Conservation (phyloP, 1,140 invertebrate species). For the Pseudomyrmex cubaensis region DNA sequence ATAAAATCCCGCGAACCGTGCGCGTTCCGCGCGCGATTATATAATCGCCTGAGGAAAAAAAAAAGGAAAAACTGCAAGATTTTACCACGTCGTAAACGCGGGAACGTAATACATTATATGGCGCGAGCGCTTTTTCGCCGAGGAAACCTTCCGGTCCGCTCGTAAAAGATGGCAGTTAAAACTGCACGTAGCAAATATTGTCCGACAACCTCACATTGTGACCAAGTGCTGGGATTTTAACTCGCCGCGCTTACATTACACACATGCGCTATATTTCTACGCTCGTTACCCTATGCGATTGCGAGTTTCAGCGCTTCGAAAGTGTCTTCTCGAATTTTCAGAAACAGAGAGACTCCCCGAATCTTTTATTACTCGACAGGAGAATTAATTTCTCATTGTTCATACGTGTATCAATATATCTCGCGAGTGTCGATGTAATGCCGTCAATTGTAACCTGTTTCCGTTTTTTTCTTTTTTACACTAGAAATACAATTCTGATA, state of each 20-base stretch:
- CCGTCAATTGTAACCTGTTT: too few species aligned
- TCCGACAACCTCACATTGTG: background rate
- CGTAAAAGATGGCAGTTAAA: conserved; percentile 40
- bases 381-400: conserved; percentile 29
- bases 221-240: background rate
- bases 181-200: conserved; percentile 28
- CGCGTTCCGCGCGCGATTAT: background rate
- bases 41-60: background rate
- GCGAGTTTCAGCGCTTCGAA: background rate
- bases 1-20: conserved; percentile 12
- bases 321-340: background rate
- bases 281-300: background rate
- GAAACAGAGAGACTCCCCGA: too few species aligned
- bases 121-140: conserved; percentile 10
- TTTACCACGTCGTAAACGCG: conserved; percentile 43
- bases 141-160: background rate
- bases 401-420: background rate
- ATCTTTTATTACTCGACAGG: background rate
- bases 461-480: too few species aligned
- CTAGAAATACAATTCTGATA: too few species aligned
- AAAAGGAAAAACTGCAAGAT: conserved; percentile 17
- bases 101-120: conserved; percentile 14
- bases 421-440: background rate
- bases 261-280: background rate
- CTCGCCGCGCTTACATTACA: conserved; percentile 17